These are phyloP conservation scores for Oceanodroma tethys DNA, from an alignment of 2,113 vertebrate species.

Conservation along the genomic window DNA sequence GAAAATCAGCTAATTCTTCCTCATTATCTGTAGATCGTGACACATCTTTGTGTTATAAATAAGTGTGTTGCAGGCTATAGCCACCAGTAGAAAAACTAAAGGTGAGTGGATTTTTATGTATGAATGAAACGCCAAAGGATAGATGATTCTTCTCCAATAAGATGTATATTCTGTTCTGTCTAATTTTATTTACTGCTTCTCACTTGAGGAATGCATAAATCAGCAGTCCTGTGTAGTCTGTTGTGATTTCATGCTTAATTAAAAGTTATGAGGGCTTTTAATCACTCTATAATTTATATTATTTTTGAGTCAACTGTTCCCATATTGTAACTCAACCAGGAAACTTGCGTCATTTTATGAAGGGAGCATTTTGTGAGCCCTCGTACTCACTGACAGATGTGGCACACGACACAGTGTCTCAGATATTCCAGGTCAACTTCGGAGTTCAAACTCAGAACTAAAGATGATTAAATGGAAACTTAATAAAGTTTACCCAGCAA, in stretches of 20 bases:
- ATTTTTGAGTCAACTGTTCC: constrained; percentile 56
- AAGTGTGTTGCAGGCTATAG: not conserved
- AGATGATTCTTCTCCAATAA: not conserved
- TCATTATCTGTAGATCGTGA: not conserved
- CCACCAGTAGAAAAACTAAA: not conserved
- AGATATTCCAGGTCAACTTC: constrained; percentile 48
- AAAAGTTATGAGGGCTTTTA: constrained; percentile 64
- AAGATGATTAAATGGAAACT: constrained; percentile 55
- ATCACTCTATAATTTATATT: constrained; percentile 55
- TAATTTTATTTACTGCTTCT: constrained; percentile 57
- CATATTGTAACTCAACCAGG: constrained; percentile 8
- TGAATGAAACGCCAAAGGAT: constrained; percentile 16
- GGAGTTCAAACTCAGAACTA: constrained; percentile 29
- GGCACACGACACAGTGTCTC: constrained; percentile 11
- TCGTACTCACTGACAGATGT: constrained; percentile 52
- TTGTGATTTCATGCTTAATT: constrained; percentile 70
- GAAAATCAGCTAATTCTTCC: not conserved
- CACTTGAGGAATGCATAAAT: constrained; percentile 50
- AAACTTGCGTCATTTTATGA: not conserved
- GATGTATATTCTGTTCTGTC: constrained; percentile 22
- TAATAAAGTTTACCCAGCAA: constrained; percentile 40
- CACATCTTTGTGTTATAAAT: not conserved
- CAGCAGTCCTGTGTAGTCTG: constrained; percentile 34
- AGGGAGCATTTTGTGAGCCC: not conserved
- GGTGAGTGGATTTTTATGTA: not conserved